Conservation (phyloP, 2,888 invertebrate species). For the Anoplius nigerrimus region DNA sequence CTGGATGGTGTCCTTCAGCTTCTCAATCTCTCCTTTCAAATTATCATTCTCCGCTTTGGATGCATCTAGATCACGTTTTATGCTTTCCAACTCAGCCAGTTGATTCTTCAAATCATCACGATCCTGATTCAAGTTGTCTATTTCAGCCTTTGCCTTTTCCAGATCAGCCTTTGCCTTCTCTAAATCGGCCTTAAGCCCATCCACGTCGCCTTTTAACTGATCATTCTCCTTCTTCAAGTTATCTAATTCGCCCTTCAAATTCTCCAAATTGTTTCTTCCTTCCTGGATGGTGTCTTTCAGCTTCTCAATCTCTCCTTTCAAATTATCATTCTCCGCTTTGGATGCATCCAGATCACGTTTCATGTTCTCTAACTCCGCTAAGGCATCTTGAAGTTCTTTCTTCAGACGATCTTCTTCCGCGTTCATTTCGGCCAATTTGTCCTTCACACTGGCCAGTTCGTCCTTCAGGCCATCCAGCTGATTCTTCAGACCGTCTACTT, state of each 20-base stretch:
- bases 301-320: conserved; percentile 33
- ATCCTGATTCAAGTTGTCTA: conserved; percentile 2
- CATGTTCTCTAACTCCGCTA: neutral
- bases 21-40: conserved; percentile 27
- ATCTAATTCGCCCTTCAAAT: conserved; percentile 34
- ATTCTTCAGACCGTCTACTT: conserved; percentile 20
- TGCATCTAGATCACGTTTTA: conserved; percentile 1
- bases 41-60: conserved; percentile 15
- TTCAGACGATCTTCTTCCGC: no score
- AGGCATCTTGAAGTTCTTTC: no score
- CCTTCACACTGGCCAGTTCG: no score
- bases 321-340: conserved; percentile 37
- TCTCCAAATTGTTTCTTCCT: conserved; percentile 27
- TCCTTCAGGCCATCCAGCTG: neutral
- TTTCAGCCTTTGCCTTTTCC: conserved; percentile 15
- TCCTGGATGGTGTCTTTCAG: no score
- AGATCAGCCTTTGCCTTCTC: conserved; percentile 38
- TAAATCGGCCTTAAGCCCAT: conserved; percentile 19
- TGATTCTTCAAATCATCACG: conserved; percentile 24
- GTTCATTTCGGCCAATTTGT: no score
- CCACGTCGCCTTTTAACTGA: conserved; percentile 19
- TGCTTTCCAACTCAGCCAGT: conserved; percentile 36
- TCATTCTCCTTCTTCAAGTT: conserved; percentile 31
- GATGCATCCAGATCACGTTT: conserved; percentile 37
- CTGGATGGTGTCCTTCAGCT: conserved; percentile 26